Conservation (phyloP, 2,888 invertebrate species). For the Resseliella maxima region DNA sequence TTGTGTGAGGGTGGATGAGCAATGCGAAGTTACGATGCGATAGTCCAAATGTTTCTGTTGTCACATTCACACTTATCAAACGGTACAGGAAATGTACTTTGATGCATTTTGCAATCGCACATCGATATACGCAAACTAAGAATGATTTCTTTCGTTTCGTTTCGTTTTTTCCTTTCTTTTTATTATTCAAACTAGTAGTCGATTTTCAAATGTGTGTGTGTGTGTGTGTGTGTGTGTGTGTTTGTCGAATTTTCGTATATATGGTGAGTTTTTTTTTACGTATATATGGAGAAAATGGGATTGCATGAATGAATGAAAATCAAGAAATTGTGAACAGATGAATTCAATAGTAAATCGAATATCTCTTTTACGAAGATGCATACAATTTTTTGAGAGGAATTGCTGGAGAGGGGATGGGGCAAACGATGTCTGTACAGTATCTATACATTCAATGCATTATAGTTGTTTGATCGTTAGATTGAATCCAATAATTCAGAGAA, state of each 20-base stretch:
- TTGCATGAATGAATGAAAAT: background rate
- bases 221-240: too few species aligned
- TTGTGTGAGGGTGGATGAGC: background rate
- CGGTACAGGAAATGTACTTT: slow-evolving; percentile 11
- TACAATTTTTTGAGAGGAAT: background rate
- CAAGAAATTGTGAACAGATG: background rate
- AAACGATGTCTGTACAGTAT: background rate
- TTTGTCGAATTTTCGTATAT: too few species aligned
- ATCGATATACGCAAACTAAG: background rate
- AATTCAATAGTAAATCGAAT: background rate
- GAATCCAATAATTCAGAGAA: slow-evolving; percentile 38
- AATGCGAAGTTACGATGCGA: background rate
- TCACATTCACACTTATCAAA: background rate
- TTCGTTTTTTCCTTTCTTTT: background rate
- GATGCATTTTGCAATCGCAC: background rate
- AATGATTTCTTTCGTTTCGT: background rate
- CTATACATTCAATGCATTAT: background rate
- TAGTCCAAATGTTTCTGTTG: background rate
- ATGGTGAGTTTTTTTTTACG: too few species aligned
- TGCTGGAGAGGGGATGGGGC: slow-evolving; percentile 23
- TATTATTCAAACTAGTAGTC: background rate
- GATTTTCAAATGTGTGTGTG: background rate
- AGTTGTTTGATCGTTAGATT: slow-evolving; percentile 53
- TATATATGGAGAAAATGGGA: background rate
- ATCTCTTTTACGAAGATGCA: background rate